A percentile compares a stretch with the other conserved stretches of the same genome.
Evolutionary conservation across 2,113 vertebrate genomes (phyloP).

Genomic region (Hucho hucho): DNA sequence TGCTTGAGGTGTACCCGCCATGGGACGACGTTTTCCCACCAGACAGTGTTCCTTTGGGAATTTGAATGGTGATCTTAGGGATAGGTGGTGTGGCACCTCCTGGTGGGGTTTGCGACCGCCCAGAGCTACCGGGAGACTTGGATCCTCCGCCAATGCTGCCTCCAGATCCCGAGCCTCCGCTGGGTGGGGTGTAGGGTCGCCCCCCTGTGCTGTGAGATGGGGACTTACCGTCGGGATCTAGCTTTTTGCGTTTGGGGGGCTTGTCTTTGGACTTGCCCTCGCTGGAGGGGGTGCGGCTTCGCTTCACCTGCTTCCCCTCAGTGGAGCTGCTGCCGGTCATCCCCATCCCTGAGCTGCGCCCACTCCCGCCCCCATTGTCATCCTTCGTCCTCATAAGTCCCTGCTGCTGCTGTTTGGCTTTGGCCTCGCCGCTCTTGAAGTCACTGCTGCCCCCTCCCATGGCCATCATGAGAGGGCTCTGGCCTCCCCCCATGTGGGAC

Average conservation of each 20-base stretch:
- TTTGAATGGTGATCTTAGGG: slow-evolving; percentile 98
- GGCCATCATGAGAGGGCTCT: slow-evolving; percentile 86
- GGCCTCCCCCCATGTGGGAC: slow-evolving; percentile 76
- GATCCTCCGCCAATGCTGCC: slow-evolving; percentile 84
- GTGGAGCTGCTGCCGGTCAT: slow-evolving; percentile 65
- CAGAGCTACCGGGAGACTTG: slow-evolving; percentile 94
- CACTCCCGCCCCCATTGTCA: slow-evolving; percentile 73
- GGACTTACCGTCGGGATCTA: slow-evolving; percentile 92
- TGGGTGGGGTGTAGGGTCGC: slow-evolving; percentile 92
- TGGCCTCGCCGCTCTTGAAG: slow-evolving; percentile 80
- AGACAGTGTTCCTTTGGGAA: slow-evolving; percentile 91
- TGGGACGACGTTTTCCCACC: slow-evolving; percentile 93
- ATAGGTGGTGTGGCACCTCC: slow-evolving; percentile 92
- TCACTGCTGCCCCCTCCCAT: slow-evolving; percentile 50
- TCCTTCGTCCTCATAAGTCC: slow-evolving; percentile 72
- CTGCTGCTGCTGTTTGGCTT: slow-evolving; percentile 73
- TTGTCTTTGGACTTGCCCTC: slow-evolving; percentile 98
- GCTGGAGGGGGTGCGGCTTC: slow-evolving; percentile 93
- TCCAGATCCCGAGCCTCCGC: slow-evolving; percentile 83
- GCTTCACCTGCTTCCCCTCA: slow-evolving; percentile 89
- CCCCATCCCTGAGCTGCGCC: slow-evolving; percentile 75
- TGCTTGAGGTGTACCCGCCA: slow-evolving; percentile 90
- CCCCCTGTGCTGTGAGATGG: slow-evolving; percentile 91
- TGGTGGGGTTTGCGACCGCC: slow-evolving; percentile 93
- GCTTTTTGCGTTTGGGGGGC: slow-evolving; percentile 91